Evolutionary conservation across 2,797 vertebrate genomes (phyloP).

Genomic region (Ambastaia sidthimunki): DNA sequence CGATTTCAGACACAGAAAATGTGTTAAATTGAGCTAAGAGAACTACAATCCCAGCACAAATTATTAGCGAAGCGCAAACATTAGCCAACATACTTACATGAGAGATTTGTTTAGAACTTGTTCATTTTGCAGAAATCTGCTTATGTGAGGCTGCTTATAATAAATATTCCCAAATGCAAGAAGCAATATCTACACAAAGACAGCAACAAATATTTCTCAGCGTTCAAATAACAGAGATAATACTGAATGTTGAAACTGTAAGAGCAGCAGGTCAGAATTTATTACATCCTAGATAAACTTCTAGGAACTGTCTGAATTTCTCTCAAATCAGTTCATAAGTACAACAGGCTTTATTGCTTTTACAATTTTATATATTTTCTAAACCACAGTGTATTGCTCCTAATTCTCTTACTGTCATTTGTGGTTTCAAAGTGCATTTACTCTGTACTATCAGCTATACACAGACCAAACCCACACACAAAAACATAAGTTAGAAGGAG

Average conservation of each 20-base stretch:
- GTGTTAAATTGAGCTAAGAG: neutral
- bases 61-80: neutral
- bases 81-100: neutral
- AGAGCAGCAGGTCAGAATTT: neutral
- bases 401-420: neutral
- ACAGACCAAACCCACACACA: slow-evolving; percentile 11
- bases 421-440: neutral
- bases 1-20: neutral
- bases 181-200: neutral
- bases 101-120: neutral
- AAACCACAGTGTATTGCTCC: neutral
- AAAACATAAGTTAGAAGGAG: neutral
- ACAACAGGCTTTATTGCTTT: slow-evolving; percentile 11
- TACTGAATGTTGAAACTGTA: neutral
- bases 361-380: slow-evolving; percentile 1
- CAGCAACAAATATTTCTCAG: neutral
- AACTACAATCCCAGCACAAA: neutral
- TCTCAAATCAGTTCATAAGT: slow-evolving; percentile 5
- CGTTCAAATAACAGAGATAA: neutral
- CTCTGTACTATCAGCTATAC: neutral
- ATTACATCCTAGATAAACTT: slow-evolving; percentile 18
- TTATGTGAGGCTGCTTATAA: neutral
- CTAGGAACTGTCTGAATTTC: neutral
- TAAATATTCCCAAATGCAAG: neutral
- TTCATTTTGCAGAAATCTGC: neutral